Evolutionary conservation across 2,113 vertebrate genomes (phyloP).

Genomic region (Microtus richardsoni): DNA sequence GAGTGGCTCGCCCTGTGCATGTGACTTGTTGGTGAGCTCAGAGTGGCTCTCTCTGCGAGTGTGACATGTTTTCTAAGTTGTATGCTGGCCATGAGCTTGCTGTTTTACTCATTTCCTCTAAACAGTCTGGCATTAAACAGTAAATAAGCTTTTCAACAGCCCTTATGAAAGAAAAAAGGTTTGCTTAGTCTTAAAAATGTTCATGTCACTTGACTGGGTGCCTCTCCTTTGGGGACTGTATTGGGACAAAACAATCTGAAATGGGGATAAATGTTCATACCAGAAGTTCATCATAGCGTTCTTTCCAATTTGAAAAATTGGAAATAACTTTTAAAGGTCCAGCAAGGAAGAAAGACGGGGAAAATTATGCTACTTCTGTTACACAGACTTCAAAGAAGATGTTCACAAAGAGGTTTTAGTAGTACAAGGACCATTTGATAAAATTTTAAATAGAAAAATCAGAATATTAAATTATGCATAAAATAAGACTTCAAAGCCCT

Average conservation of each 20-base stretch:
- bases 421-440: constrained; percentile 47
- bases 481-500: constrained; percentile 49
- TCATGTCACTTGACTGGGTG: background rate
- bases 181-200: constrained; percentile 45
- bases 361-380: background rate
- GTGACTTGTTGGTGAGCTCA: too few species aligned
- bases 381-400: constrained; percentile 23
- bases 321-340: constrained; percentile 45
- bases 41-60: too few species aligned
- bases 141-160: constrained; percentile 41
- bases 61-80: background rate
- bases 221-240: constrained; percentile 41
- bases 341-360: constrained; percentile 28
- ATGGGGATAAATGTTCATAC: background rate
- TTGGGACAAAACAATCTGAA: constrained; percentile 24
- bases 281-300: background rate
- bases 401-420: constrained; percentile 24
- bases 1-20: too few species aligned
- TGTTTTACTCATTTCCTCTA: constrained; percentile 7
- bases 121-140: constrained; percentile 49
- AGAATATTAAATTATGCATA: constrained; percentile 52
- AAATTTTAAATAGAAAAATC: constrained; percentile 51
- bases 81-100: background rate
- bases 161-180: background rate
- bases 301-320: constrained; percentile 8